Percentiles rank a stretch among this genome's conserved stretches.
Conservation (phyloP, 2,797 vertebrate genomes). For the Philypnodon macrostomus region DNA sequence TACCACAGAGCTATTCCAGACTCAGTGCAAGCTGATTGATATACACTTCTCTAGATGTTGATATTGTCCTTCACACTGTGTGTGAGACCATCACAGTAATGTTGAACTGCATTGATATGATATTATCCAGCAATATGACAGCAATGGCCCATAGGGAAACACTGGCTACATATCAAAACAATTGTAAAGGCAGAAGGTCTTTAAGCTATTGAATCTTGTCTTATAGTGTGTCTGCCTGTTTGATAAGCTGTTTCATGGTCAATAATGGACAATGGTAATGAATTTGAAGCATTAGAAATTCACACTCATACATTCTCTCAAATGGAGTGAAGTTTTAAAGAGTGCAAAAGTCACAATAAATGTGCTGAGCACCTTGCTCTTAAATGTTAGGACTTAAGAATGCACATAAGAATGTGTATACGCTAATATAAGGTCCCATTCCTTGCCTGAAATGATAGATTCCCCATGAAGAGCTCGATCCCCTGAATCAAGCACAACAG, state of each 20-base stretch:
- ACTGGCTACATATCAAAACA: slow-evolving; percentile 42
- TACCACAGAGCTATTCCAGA: slow-evolving; percentile 6
- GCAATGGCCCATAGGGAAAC: slow-evolving; percentile 39
- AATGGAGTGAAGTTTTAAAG: slow-evolving; percentile 1
- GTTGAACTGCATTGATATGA: slow-evolving; percentile 55
- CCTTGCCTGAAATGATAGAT: no score
- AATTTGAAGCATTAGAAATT: slow-evolving; percentile 14
- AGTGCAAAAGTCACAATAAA: slow-evolving; percentile 10
- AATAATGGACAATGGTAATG: slow-evolving; percentile 47
- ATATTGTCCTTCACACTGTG: slow-evolving; percentile 51
- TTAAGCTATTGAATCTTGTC: slow-evolving; percentile 54
- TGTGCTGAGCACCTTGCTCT: no score
- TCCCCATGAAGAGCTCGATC: no score
- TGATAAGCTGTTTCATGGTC: slow-evolving; percentile 48
- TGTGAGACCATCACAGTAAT: slow-evolving; percentile 36
- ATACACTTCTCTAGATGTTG: slow-evolving; percentile 31
- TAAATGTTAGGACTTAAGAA: no score
- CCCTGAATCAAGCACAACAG: no score
- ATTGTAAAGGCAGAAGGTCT: slow-evolving; percentile 26
- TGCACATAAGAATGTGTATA: no score
- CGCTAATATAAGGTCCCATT: no score
- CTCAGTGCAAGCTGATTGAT: slow-evolving; percentile 34
- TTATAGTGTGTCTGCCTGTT: slow-evolving; percentile 32
- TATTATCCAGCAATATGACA: slow-evolving; percentile 39
- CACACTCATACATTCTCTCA: slow-evolving; percentile 15